Percentiles rank a stretch among this genome's conserved stretches.
Evolutionary conservation across 1,140 invertebrate species (phyloP).

Genomic region (Drosophila sturtevanti): DNA sequence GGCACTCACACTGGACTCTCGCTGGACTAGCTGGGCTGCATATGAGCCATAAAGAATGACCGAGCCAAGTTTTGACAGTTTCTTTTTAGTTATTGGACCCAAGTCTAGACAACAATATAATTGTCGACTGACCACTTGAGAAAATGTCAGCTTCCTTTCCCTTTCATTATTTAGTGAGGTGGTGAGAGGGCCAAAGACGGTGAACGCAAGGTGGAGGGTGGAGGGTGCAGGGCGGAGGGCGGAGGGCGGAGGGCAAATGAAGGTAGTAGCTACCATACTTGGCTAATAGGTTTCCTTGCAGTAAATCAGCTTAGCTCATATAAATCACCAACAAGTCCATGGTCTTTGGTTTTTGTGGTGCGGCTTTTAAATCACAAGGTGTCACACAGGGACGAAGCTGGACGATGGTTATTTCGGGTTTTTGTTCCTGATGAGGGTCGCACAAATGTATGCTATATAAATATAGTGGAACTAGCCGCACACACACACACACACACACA

Average conservation of each 20-base stretch:
- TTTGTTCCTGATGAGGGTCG: slow-evolving; percentile 59
- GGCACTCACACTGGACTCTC: not conserved
- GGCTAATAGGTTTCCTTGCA: slow-evolving; percentile 51
- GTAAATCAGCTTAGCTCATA: slow-evolving; percentile 62
- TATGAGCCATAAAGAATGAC: slow-evolving; percentile 24
- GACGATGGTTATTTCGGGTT: not conserved
- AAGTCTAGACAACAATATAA: slow-evolving; percentile 67
- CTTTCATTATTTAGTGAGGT: too few relatives aligned
- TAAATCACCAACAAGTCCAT: slow-evolving; percentile 58
- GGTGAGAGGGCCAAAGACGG: too few relatives aligned
- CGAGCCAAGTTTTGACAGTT: slow-evolving; percentile 63
- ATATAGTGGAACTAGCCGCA: slow-evolving; percentile 33
- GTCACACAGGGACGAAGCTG: slow-evolving; percentile 41
- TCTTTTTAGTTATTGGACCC: slow-evolving; percentile 12
- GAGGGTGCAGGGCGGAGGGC: too few relatives aligned
- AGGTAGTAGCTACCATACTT: not conserved
- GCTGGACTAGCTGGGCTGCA: slow-evolving; percentile 4
- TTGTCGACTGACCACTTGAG: slow-evolving; percentile 49
- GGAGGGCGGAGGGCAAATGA: too few relatives aligned
- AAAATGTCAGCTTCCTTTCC: not conserved
- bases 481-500: slow-evolving; percentile 4
- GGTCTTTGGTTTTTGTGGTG: slow-evolving; percentile 57
- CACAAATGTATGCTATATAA: slow-evolving; percentile 44
- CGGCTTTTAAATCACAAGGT: slow-evolving; percentile 78
- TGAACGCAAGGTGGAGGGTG: too few relatives aligned